These are phyloP conservation scores for Macrosteles quadrilineatus DNA, from an alignment of 1,140 invertebrate species.

Conservation along the genomic window DNA sequence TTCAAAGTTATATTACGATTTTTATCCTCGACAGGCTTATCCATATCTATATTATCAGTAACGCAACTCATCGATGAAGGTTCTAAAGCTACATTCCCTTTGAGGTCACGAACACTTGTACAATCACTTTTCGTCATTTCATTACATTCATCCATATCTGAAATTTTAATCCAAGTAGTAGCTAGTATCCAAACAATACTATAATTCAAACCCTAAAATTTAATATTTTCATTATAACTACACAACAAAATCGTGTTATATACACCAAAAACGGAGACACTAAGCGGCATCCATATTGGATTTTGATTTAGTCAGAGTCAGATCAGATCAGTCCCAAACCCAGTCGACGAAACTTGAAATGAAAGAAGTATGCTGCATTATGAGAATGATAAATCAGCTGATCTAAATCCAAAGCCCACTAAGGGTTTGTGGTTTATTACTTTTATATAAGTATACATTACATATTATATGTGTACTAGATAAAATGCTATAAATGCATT, in stretches of 20 bases:
- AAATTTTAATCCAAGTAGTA: neutral
- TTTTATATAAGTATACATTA: too few species aligned
- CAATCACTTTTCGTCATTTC: constrained; percentile 27
- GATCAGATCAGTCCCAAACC: too few species aligned
- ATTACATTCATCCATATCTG: constrained; percentile 24
- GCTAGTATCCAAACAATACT: too few species aligned
- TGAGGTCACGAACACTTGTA: constrained; percentile 28
- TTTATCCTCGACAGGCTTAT: constrained; percentile 30
- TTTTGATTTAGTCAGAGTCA: constrained; percentile 28
- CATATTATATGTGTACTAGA: too few species aligned
- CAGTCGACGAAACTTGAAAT: too few species aligned
- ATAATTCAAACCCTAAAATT: too few species aligned
- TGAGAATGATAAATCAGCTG: too few species aligned
- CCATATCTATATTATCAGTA: constrained; percentile 28
- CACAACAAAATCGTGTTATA: neutral
- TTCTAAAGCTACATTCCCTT: constrained; percentile 24
- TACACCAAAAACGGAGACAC: constrained; percentile 1
- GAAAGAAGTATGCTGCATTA: too few species aligned
- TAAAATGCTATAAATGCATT: too few species aligned
- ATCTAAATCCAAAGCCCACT: too few species aligned
- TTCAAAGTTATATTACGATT: constrained; percentile 33
- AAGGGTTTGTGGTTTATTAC: too few species aligned
- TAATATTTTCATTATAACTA: too few species aligned
- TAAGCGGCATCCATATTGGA: constrained; percentile 29
- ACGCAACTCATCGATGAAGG: constrained; percentile 22